Evolutionary conservation across 2,113 vertebrate species (phyloP).

Genomic region (Fregata magnificens): DNA sequence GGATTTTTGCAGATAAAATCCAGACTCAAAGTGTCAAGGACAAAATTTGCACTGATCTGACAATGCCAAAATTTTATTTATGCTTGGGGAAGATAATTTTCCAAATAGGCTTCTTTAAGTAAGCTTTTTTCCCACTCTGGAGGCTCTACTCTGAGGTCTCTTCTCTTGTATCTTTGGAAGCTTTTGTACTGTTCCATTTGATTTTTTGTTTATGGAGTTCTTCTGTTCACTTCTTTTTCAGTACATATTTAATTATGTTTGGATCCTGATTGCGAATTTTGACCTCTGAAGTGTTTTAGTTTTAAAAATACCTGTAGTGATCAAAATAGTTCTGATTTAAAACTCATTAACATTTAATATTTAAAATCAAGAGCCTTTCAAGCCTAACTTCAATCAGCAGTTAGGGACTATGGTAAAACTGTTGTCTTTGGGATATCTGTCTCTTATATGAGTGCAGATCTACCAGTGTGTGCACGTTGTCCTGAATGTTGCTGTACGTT

Average conservation of each 20-base stretch:
- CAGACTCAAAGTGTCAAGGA: background rate
- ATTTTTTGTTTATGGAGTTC: background rate
- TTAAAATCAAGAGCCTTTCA: background rate
- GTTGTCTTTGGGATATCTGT: background rate
- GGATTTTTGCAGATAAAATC: background rate
- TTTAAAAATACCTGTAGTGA: background rate
- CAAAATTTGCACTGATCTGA: background rate
- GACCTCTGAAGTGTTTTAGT: background rate
- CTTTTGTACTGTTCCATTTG: background rate
- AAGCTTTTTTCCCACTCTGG: background rate
- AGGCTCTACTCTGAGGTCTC: background rate
- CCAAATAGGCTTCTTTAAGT: background rate
- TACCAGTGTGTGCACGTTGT: background rate
- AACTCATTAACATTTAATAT: background rate
- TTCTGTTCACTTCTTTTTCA: background rate
- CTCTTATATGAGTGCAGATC: background rate
- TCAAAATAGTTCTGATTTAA: background rate
- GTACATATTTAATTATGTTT: background rate
- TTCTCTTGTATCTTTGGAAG: background rate
- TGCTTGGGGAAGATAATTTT: background rate
- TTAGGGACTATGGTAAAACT: background rate
- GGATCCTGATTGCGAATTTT: background rate
- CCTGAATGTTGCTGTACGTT: background rate
- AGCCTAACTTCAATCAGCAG: background rate
- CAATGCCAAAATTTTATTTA: background rate